Conservation (phyloP, 1,140 invertebrate genomes). For the Zaprionus davidi region DNA sequence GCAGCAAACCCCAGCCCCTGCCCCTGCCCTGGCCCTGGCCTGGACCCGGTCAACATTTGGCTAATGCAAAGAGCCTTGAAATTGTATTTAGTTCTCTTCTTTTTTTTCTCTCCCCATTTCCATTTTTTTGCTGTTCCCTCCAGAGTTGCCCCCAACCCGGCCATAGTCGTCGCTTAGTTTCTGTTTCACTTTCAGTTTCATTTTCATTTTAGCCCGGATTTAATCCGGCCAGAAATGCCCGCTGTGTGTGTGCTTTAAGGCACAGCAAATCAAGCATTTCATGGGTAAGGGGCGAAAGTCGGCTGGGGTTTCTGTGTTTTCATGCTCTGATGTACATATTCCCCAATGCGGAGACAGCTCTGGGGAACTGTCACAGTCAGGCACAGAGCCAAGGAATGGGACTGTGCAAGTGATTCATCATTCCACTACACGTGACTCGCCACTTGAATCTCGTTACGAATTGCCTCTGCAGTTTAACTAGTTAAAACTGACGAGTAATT, state of each 20-base stretch:
- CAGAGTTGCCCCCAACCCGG: constrained; percentile 13
- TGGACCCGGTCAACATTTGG: constrained; percentile 40
- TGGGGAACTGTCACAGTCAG: not conserved
- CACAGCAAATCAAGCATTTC: constrained; percentile 20
- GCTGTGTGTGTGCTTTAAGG: constrained; percentile 29
- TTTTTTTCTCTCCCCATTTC: not conserved
- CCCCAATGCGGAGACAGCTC: not conserved
- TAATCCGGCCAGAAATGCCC: constrained; percentile 23
- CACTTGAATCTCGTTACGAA: not conserved
- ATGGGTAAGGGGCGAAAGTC: not conserved
- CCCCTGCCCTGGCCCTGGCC: not conserved
- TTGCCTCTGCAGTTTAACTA: not conserved
- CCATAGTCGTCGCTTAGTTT: constrained; percentile 21
- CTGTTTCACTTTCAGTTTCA: constrained; percentile 36
- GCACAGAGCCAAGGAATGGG: not conserved
- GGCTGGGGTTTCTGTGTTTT: not conserved
- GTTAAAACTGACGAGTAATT: not conserved
- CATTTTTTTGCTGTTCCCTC: constrained; percentile 19
- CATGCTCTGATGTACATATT: not conserved
- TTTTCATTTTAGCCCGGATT: constrained; percentile 38
- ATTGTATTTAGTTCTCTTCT: constrained; percentile 60
- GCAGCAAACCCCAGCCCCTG: not conserved
- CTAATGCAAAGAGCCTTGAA: constrained; percentile 71
- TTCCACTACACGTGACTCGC: constrained; percentile 1
- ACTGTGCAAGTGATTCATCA: not conserved